These are phyloP conservation scores for Meliscaeva auricollis DNA, from an alignment of 2,888 invertebrate species.

Conservation along the genomic window DNA sequence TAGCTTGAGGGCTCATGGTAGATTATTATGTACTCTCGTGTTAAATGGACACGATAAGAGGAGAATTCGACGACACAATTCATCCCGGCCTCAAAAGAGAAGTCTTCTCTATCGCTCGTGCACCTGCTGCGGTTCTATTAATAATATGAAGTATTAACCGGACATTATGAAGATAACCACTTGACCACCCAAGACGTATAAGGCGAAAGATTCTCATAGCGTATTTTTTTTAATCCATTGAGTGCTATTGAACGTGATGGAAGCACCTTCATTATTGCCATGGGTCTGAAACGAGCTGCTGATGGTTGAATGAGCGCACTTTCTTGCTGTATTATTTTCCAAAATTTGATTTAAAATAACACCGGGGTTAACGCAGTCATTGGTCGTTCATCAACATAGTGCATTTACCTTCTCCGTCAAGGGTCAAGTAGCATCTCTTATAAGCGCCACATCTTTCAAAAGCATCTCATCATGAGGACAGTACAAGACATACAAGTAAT, in stretches of 20 bases:
- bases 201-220: conserved; percentile 64
- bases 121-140: conserved; percentile 1
- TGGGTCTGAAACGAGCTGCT: conserved; percentile 57
- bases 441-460: conserved; percentile 68
- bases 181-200: conserved; percentile 65
- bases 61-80: conserved; percentile 16
- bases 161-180: conserved; percentile 33
- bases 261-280: conserved; percentile 58
- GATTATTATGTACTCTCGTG: not conserved
- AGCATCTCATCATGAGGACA: conserved; percentile 38
- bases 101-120: not conserved
- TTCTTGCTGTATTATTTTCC: conserved; percentile 57
- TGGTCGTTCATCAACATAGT: conserved; percentile 55
- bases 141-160: conserved; percentile 5
- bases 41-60: not conserved
- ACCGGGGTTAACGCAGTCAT: conserved; percentile 42
- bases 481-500: conserved; percentile 13
- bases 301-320: conserved; percentile 54
- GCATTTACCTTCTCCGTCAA: conserved; percentile 43
- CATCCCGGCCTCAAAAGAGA: too few relatives aligned
- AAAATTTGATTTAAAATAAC: conserved; percentile 65
- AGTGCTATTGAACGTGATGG: conserved; percentile 58
- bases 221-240: conserved; percentile 65
- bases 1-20: not conserved
- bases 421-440: conserved; percentile 47